Evolutionary conservation across 2,888 invertebrate species (phyloP).

Genomic region (Epirrhoe tristata): DNA sequence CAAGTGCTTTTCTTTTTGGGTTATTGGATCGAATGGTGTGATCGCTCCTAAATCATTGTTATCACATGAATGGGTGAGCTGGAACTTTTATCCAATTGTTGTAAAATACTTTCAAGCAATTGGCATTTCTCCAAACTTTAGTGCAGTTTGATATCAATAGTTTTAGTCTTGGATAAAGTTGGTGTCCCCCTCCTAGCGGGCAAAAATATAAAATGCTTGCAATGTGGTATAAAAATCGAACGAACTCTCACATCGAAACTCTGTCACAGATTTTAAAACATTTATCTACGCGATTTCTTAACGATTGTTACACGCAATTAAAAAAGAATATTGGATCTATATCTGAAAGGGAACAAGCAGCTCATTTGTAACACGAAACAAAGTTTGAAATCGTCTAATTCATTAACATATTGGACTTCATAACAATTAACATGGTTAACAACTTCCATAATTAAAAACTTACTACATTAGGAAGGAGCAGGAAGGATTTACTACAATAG

Average conservation of each 20-base stretch:
- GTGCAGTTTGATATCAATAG: constrained; percentile 21
- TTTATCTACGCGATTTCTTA: too few relatives aligned
- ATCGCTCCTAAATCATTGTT: constrained; percentile 26
- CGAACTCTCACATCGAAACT: too few relatives aligned
- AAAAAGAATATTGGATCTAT: too few relatives aligned
- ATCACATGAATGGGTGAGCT: constrained; percentile 24
- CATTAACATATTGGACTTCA: too few relatives aligned
- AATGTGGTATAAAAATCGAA: neutral
- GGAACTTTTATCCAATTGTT: constrained; percentile 31
- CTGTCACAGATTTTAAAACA: too few relatives aligned
- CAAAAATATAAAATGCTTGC: neutral
- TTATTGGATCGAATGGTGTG: constrained; percentile 5
- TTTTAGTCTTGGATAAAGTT: constrained; percentile 19
- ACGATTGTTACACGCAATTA: too few relatives aligned
- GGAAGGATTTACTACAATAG: neutral
- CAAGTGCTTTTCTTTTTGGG: constrained; percentile 15
- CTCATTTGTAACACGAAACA: too few relatives aligned
- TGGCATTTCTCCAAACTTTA: constrained; percentile 32
- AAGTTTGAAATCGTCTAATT: too few relatives aligned
- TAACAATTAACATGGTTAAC: too few relatives aligned
- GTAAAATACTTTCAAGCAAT: constrained; percentile 32
- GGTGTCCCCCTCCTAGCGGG: neutral
- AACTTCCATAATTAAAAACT: too few relatives aligned
- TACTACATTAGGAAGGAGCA: too few relatives aligned
- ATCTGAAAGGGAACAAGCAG: too few relatives aligned